A percentile compares a stretch with the other conserved stretches of the same genome.
Evolutionary conservation across 37 sponge, comb jelly and placozoan species (phyloP).

Genomic region (Chondrilla cf. caribensis): DNA sequence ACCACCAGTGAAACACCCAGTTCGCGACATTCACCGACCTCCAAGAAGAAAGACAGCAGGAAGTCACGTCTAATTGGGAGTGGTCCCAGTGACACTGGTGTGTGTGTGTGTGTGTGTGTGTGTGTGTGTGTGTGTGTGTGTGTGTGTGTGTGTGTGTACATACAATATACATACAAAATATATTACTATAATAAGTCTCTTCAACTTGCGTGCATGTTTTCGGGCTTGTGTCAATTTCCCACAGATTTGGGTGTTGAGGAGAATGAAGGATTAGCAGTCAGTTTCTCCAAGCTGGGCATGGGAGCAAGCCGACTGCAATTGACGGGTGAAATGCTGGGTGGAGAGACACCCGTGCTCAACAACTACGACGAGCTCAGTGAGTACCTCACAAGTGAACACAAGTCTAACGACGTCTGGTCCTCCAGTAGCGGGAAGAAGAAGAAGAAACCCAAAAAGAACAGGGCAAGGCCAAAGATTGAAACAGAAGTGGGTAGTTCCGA

Average conservation of each 20-base stretch:
- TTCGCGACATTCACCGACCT: neutral
- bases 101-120: too few species aligned
- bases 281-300: constrained; percentile 43
- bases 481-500: neutral
- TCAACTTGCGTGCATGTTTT: too few species aligned
- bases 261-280: neutral
- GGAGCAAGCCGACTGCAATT: constrained; percentile 35
- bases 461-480: neutral
- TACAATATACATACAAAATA: too few species aligned
- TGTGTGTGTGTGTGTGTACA: too few species aligned
- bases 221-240: too few species aligned
- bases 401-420: constrained; percentile 10
- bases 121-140: too few species aligned
- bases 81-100: neutral
- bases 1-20: constrained; percentile 20
- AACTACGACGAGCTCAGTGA: constrained; percentile 13
- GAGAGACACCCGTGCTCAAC: neutral
- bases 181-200: too few species aligned
- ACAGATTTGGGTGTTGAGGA: neutral
- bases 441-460: constrained; percentile 12
- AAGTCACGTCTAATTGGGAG: neutral
- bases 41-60: neutral
- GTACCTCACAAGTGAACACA: neutral
- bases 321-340: neutral
- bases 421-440: constrained; percentile 27